Base-by-base conservation (phyloP, 2,797 vertebrate genomes). In the Zenarchopterus dispar region DNA sequence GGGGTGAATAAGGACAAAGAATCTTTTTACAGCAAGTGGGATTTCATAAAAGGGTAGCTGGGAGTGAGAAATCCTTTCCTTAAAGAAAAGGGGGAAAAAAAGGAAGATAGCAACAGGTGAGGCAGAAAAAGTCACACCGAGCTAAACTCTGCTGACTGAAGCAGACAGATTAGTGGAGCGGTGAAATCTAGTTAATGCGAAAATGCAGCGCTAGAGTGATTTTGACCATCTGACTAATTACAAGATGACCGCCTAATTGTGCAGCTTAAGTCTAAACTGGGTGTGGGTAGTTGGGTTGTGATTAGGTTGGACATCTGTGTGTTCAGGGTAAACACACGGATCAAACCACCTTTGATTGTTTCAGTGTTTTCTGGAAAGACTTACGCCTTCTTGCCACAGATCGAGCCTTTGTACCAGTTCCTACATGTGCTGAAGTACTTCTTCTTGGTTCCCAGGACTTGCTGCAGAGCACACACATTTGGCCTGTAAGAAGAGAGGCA, bases 381-480 rank as follows among this genome's bases (percentile, higher is more conserved):
- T 98, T 94, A 99, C 98, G 97, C 93, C 89, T 95, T 95, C 80
- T 96, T 98, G 41, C 95, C 96, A 72, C 98, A 99, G 88, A 99
- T 98, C 73, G 95, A 74, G 83, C 95, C 93, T 81, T 95, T 96
- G 86, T 97, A 96, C 98, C 97, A 99, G 92, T 96, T 98, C 85
- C 93, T 95, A 82, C 98, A 99, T 8, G 97, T 98, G 90, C 96
- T 98, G 93, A 98, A 98, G 84, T 99, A 99, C 80, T 96, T 99
- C 93, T 97, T 99, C 64, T 94, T 94, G 43, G 95, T 96, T 51
- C 95, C 96, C 78, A 91, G 67, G 86, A 99, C 93, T 93, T 96
- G 95, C 81, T 99, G 97, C 79, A 99, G 93, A 61, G 98, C 96
- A 21, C 98, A 99, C 74, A 97, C 91, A 10, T 99, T 98, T 78